Conservation (phyloP, 1,140 invertebrate genomes). For the Ditylenchus dipsaci region DNA sequence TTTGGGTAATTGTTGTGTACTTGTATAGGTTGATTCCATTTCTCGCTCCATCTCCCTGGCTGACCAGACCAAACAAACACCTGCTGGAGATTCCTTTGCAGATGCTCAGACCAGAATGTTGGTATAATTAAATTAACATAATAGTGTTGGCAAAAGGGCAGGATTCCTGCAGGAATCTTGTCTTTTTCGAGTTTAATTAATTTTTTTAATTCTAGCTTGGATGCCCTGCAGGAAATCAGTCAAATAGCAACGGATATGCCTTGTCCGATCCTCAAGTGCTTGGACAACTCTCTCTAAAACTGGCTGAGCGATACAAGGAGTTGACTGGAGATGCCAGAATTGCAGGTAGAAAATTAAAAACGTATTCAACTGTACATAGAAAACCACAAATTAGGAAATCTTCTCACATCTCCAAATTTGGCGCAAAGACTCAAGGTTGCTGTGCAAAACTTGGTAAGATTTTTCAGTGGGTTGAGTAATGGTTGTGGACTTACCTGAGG, state of each 20-base stretch:
- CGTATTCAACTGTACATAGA: background rate
- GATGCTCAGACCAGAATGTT: constrained; percentile 97
- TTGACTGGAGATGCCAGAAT: constrained; percentile 81
- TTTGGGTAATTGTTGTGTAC: too few relatives aligned
- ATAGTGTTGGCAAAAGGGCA: too few relatives aligned
- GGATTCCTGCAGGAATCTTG: too few relatives aligned
- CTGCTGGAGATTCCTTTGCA: constrained; percentile 68
- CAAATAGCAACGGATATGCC: constrained; percentile 85
- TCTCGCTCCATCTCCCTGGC: constrained; percentile 76
- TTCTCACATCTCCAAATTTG: constrained; percentile 62
- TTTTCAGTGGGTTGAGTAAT: too few relatives aligned
- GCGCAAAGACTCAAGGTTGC: constrained; percentile 55
- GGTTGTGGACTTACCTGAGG: too few relatives aligned
- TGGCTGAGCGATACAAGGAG: constrained; percentile 80
- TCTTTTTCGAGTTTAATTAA: too few relatives aligned
- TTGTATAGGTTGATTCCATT: constrained; percentile 72
- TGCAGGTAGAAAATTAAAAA: constrained; percentile 62
- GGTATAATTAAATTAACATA: too few relatives aligned
- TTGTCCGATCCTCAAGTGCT: constrained; percentile 28
- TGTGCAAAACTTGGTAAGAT: constrained; percentile 71
- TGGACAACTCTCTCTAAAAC: constrained; percentile 59
- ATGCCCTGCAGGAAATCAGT: constrained; percentile 85
- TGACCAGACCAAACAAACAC: constrained; percentile 64
- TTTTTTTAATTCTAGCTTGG: too few relatives aligned
- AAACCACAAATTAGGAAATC: constrained; percentile 62